These are phyloP conservation scores for Anisognathus igniventris DNA, from an alignment of 2,797 vertebrate species.

Conservation along the genomic window DNA sequence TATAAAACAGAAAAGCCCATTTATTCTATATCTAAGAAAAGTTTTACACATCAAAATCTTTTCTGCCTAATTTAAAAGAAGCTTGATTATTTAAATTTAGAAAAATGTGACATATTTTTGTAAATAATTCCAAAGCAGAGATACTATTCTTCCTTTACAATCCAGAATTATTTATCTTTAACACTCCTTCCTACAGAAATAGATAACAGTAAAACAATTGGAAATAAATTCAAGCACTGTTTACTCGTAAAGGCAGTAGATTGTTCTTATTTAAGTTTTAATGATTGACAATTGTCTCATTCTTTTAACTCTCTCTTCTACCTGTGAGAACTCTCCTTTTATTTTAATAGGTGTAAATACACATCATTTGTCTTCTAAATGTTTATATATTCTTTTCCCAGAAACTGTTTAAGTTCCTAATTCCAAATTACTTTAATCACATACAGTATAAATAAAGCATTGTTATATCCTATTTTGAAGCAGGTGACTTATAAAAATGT, in stretches of 20 bases:
- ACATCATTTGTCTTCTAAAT: not conserved
- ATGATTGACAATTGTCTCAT: not conserved
- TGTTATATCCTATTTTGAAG: not conserved
- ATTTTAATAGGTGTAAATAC: not conserved
- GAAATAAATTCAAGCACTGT: not conserved
- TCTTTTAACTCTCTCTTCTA: not conserved
- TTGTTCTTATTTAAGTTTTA: not conserved
- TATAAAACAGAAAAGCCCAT: not conserved
- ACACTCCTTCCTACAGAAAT: not conserved
- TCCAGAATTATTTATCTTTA: not conserved
- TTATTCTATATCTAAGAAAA: not conserved
- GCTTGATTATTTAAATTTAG: not conserved
- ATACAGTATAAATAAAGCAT: not conserved
- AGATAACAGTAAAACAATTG: not conserved
- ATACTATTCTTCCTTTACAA: not conserved
- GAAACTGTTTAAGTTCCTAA: not conserved
- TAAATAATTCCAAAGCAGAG: not conserved
- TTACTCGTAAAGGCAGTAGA: not conserved
- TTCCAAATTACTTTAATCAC: not conserved
- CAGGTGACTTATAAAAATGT: not conserved
- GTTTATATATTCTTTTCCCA: not conserved
- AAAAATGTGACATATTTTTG: not conserved
- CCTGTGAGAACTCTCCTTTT: not conserved
- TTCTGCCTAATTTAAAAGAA: not conserved
- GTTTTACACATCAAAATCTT: not conserved